phyloP scores from a whole-genome alignment of 2,113 vertebrate species.

The Leucopternis melanops region DNA sequence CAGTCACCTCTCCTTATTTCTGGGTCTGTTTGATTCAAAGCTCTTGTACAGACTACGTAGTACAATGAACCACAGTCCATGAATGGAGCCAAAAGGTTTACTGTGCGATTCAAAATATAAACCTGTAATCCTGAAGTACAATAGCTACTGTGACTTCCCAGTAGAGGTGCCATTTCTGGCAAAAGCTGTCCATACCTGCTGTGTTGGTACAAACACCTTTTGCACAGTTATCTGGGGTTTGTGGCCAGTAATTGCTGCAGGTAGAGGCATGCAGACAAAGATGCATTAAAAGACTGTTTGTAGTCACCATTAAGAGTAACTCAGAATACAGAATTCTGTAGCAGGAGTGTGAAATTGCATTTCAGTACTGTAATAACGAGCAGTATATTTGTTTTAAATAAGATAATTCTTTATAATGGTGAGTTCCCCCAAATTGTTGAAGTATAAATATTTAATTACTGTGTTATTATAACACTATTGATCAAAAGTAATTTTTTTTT shows the following conservation, averaged over 20 bases:
- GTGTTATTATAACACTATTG: background rate
- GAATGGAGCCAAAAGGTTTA: background rate
- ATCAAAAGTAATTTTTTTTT: background rate
- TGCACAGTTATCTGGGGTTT: background rate
- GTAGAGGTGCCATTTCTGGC: background rate
- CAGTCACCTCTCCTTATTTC: background rate
- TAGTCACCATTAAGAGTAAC: background rate
- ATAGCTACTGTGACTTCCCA: background rate
- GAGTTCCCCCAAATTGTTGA: background rate
- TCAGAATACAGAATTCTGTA: background rate
- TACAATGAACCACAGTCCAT: background rate
- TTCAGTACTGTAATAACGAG: background rate
- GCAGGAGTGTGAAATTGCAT: background rate
- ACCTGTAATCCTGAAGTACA: background rate
- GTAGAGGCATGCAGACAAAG: background rate
- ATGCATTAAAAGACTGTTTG: background rate
- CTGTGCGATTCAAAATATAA: background rate
- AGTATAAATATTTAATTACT: background rate
- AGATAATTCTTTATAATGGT: background rate
- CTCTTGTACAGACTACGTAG: background rate
- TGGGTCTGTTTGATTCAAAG: background rate
- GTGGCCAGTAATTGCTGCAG: background rate
- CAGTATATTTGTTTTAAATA: background rate
- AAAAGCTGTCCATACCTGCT: background rate
- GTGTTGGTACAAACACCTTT: background rate